Conservation (phyloP, 2,113 vertebrate species). For the Microcebus lehilahytsara region DNA sequence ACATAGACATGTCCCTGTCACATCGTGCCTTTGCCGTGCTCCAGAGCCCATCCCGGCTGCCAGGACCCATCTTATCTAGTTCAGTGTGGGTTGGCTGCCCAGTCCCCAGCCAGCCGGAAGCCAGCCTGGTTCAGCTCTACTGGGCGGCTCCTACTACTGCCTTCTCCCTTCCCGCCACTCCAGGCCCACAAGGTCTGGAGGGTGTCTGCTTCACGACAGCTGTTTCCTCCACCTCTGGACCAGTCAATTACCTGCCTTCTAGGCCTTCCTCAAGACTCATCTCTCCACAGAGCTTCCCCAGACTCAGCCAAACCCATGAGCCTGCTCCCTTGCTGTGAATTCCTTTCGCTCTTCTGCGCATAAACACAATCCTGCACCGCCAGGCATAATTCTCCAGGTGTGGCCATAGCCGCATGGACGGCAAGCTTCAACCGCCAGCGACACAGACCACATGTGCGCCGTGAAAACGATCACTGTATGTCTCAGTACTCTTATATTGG, state of each 20-base stretch:
- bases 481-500: background rate
- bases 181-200: rapidly evolving
- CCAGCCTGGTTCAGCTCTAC: background rate
- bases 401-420: background rate
- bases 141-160: rapidly evolving
- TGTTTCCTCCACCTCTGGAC: background rate
- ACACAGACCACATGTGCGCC: background rate
- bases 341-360: background rate
- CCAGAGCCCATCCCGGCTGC: no score
- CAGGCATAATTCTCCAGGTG: background rate
- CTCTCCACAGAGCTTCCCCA: background rate
- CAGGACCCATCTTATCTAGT: background rate
- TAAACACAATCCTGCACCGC: background rate
- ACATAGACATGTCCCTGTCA: background rate
- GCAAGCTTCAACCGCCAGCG: background rate
- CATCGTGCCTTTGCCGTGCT: background rate
- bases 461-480: background rate
- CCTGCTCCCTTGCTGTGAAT: background rate
- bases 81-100: background rate
- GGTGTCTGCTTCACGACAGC: background rate
- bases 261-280: background rate
- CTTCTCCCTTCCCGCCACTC: background rate
- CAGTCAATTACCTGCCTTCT: background rate
- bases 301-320: background rate
- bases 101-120: background rate